These are phyloP conservation scores for Mactra quadrangularis DNA, from an alignment of 1,140 invertebrate species.

Conservation along the genomic window DNA sequence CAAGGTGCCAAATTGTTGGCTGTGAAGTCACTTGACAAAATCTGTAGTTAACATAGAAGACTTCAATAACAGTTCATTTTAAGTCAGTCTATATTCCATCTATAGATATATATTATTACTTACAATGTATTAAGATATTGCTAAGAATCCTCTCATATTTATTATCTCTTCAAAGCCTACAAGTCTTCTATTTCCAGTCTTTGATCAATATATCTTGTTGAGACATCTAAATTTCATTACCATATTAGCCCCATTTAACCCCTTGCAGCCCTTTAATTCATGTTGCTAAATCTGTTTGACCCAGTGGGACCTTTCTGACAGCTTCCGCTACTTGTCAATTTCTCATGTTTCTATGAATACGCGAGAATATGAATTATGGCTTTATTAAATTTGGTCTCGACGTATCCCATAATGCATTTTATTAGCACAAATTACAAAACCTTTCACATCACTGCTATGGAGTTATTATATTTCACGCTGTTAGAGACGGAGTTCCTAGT, in stretches of 20 bases:
- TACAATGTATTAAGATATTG: no score
- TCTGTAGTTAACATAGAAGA: no score
- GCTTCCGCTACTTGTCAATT: slow-evolving; percentile 41
- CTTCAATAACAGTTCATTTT: no score
- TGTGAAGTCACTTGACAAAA: no score
- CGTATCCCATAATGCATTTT: slow-evolving; percentile 52
- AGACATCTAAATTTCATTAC: slow-evolving; percentile 56
- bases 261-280: slow-evolving; percentile 59
- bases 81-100: no score
- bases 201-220: slow-evolving; percentile 39
- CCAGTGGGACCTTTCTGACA: slow-evolving; percentile 41
- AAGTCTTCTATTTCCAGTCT: neutral
- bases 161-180: slow-evolving; percentile 34
- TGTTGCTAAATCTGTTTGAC: slow-evolving; percentile 61
- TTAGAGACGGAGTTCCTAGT: slow-evolving; percentile 52
- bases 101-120: no score
- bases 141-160: slow-evolving; percentile 3
- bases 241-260: slow-evolving; percentile 64
- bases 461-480: slow-evolving; percentile 63
- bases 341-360: slow-evolving; percentile 8
- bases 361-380: slow-evolving; percentile 60
- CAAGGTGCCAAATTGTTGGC: no score
- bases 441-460: slow-evolving; percentile 50
- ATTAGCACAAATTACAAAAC: slow-evolving; percentile 64
- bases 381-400: slow-evolving; percentile 55